phyloP scores from a whole-genome alignment of 2,888 invertebrate species.

The Aleiodes testaceus region DNA sequence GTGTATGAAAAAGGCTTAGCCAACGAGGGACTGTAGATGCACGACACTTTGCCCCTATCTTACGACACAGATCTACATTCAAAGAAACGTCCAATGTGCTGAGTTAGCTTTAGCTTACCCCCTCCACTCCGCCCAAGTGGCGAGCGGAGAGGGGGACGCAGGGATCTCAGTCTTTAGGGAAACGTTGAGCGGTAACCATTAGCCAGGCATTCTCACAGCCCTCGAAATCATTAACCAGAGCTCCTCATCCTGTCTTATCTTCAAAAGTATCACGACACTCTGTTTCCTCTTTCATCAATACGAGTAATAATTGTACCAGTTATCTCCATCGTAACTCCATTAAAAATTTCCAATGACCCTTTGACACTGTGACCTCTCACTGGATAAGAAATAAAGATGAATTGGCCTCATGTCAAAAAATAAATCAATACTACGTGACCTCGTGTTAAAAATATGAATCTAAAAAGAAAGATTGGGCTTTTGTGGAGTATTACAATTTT shows the following conservation, averaged over 20 bases:
- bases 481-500: background rate
- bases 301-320: background rate
- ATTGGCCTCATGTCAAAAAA: background rate
- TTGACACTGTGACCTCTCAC: background rate
- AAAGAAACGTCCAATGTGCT: slow-evolving; percentile 67
- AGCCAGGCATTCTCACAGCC: slow-evolving; percentile 12
- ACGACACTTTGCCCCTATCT: slow-evolving; percentile 59
- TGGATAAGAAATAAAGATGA: background rate
- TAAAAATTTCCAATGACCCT: background rate
- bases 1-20: slow-evolving; percentile 47
- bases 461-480: background rate
- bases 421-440: slow-evolving; percentile 16
- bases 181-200: slow-evolving; percentile 18
- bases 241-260: slow-evolving; percentile 16
- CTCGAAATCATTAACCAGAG: background rate
- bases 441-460: background rate
- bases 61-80: slow-evolving; percentile 68
- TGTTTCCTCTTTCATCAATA: background rate
- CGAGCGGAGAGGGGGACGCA: background rate
- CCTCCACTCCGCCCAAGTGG: background rate
- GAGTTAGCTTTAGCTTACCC: slow-evolving; percentile 56
- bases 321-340: too few relatives aligned
- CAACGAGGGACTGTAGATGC: slow-evolving; percentile 41
- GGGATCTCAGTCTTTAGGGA: slow-evolving; percentile 25
- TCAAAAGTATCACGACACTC: background rate